Evolutionary conservation across 2,113 vertebrate genomes (phyloP), one percentile per base, ranked within the genome.

Genomic region (Beaufortia kweichowensis): DNA sequence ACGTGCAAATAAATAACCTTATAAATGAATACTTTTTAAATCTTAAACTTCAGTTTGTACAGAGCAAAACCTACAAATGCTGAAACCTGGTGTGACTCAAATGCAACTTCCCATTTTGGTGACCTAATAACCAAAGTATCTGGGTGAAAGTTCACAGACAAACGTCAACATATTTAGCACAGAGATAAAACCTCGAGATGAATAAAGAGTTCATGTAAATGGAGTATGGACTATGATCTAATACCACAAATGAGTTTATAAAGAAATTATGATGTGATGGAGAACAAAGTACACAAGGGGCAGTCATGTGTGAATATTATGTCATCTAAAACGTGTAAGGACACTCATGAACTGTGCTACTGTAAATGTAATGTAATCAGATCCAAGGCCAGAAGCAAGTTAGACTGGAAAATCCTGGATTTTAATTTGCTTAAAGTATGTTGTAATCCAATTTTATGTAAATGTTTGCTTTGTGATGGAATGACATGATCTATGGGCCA

Each of bases 81-180:
- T n/a, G 19, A n/a, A 53, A 21, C 3, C 23, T 28, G 24, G 56
- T 26, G 26, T 59, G 56, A 24, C 23, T 28, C 56, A 6, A 28
- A 59, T 0, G 4, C 31, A 41, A 41, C 33, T 59, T 71, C 33
- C 69, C 14, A 23, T 59, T 69, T 23, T n/a, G 2, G 5, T 72
- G 55, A 59, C 69, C 15, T 72, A 11, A 28, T 59, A 41, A 43
- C 15, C 5, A 23, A 21, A 57, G n/a, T 6, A 61, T 46, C 10
- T 74, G 12, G 39, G 71, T 74, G 24, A 61, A 62, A 48, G 71
- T 28, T 74, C 71, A 74, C 17, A 48, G 19, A 53, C n/a, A 1
- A 7, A 21, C 48, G n/a, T 53, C 19, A 53, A 53, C 48, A 53
- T 53, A 3, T 4, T 12, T 21, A 21, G 6, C 3, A 8, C 1